These are phyloP conservation scores for Apostichopus parvimensis DNA, from an alignment of 35 echinoderm and acorn worm genomes.

Conservation along the genomic window DNA sequence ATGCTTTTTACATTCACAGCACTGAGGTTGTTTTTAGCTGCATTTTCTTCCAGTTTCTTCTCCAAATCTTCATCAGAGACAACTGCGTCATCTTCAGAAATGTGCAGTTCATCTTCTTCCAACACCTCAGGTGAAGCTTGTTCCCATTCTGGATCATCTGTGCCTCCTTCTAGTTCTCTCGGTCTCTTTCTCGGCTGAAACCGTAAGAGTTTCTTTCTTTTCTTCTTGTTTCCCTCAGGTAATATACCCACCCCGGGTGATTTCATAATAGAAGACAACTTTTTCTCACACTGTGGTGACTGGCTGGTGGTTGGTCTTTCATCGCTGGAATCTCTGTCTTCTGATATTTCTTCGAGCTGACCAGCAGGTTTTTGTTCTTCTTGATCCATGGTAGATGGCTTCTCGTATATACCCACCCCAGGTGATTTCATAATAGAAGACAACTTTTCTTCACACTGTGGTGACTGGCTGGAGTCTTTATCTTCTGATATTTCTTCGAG, in stretches of 20 bases:
- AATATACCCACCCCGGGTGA: background rate
- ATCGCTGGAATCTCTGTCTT: background rate
- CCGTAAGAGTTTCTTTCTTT: constrained; percentile 28
- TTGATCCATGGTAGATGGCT: too few relatives aligned
- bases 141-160: background rate
- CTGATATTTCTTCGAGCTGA: too few relatives aligned
- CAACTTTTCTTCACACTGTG: background rate
- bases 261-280: constrained; percentile 29
- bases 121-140: background rate
- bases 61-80: constrained; percentile 73
- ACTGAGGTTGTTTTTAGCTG: constrained; percentile 89
- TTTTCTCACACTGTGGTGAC: background rate
- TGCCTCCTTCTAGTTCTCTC: background rate
- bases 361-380: too few relatives aligned
- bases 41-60: constrained; percentile 82
- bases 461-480: background rate
- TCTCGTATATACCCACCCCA: background rate
- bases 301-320: constrained; percentile 2
- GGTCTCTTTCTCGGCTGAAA: constrained; percentile 17
- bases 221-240: background rate
- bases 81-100: constrained; percentile 32
- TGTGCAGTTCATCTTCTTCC: constrained; percentile 7
- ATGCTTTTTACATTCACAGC: constrained; percentile 94
- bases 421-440: constrained; percentile 44
- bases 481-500: too few relatives aligned